A percentile compares a stretch with the other conserved stretches of the same genome.
Conservation (phyloP, 2,888 invertebrate species). For the Noctua janthina region DNA sequence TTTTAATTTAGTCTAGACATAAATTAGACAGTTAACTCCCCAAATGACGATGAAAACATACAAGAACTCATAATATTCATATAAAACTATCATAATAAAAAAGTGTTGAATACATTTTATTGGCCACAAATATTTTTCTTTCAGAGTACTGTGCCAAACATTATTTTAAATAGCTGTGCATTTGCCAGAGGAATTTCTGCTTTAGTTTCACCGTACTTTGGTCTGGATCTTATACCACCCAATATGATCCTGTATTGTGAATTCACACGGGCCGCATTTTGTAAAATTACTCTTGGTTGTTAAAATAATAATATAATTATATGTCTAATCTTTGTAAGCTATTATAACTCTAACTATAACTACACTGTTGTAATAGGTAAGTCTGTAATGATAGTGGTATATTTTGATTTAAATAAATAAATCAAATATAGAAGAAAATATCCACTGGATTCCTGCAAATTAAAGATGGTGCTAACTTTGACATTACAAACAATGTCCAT, state of each 20-base stretch:
- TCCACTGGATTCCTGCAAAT: background rate
- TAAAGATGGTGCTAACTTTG: background rate
- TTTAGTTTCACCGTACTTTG: background rate
- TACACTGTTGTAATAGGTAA: too few relatives aligned
- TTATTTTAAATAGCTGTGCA: conserved; percentile 29
- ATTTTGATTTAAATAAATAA: too few relatives aligned
- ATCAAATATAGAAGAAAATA: background rate
- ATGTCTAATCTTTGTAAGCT: too few relatives aligned
- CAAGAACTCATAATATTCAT: conserved; percentile 45
- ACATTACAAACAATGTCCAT: background rate
- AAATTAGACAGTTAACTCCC: conserved; percentile 41
- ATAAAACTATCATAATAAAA: conserved; percentile 65
- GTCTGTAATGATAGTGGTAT: too few relatives aligned
- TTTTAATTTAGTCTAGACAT: conserved; percentile 46
- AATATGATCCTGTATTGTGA: background rate
- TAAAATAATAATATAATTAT: too few relatives aligned
- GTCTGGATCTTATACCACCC: background rate
- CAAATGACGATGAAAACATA: conserved; percentile 37
- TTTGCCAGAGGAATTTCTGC: background rate
- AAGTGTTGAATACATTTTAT: conserved; percentile 47
- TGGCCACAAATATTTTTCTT: conserved; percentile 49
- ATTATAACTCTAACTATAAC: too few relatives aligned
- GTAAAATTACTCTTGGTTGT: too few relatives aligned
- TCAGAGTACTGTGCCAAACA: conserved; percentile 48
- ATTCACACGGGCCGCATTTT: too few relatives aligned